These are phyloP conservation scores for Hyphantria cunea DNA, from an alignment of 1,140 invertebrate genomes.

Conservation along the genomic window DNA sequence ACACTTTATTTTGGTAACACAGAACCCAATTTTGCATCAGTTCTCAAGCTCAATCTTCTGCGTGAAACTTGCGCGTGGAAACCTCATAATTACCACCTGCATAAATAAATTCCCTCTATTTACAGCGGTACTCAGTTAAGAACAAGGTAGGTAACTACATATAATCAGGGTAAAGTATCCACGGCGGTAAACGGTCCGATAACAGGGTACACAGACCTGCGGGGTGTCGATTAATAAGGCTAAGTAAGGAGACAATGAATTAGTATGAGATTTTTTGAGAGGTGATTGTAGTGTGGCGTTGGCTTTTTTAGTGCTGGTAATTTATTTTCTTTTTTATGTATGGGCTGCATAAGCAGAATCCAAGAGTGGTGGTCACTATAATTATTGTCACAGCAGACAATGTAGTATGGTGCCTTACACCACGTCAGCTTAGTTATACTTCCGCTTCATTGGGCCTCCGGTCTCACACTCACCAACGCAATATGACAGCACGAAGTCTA, in stretches of 20 bases:
- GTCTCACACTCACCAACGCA: too few relatives aligned
- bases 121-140: slow-evolving; percentile 13
- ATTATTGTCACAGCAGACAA: background rate
- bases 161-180: slow-evolving; percentile 27
- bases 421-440: too few relatives aligned
- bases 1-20: too few relatives aligned
- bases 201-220: slow-evolving; percentile 11
- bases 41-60: too few relatives aligned
- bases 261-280: background rate
- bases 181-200: slow-evolving; percentile 28
- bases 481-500: too few relatives aligned
- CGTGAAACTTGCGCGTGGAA: too few relatives aligned
- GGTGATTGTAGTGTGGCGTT: background rate
- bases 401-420: too few relatives aligned
- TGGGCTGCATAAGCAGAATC: too few relatives aligned
- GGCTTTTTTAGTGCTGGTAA: background rate
- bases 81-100: slow-evolving; percentile 4
- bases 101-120: slow-evolving; percentile 12
- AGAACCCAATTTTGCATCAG: background rate
- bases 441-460: too few relatives aligned
- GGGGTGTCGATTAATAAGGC: slow-evolving; percentile 29
- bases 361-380: too few relatives aligned
- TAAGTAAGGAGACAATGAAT: slow-evolving; percentile 17
- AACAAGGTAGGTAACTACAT: slow-evolving; percentile 26
- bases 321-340: background rate